Percentiles rank a stretch among this genome's conserved stretches.
phyloP scores from a whole-genome alignment of 2,888 invertebrate genomes.

The Sarcophaga caerulescens region DNA sequence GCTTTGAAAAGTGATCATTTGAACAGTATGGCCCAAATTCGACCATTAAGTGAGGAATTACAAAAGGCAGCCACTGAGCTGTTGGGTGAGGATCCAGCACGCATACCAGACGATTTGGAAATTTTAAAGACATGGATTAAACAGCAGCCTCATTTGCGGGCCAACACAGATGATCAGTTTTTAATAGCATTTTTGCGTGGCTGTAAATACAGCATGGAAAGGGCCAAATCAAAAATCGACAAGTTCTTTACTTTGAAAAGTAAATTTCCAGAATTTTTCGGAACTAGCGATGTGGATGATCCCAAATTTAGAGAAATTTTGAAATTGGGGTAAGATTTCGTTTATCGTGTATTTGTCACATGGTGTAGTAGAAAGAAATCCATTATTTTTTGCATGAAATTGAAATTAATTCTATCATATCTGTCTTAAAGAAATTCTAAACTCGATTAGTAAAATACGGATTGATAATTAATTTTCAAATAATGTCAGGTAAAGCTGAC shows the following conservation, averaged over 20 bases:
- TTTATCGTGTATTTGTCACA: too few relatives aligned
- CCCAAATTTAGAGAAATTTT: conserved; percentile 73
- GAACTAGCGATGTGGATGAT: conserved; percentile 74
- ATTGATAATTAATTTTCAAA: too few relatives aligned
- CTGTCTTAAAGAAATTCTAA: too few relatives aligned
- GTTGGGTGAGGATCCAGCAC: conserved; percentile 77
- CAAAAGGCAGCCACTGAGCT: conserved; percentile 54
- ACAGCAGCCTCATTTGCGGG: conserved; percentile 82
- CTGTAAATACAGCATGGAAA: conserved; percentile 85
- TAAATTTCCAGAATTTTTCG: conserved; percentile 78
- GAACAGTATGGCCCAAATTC: conserved; percentile 48
- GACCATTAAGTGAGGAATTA: conserved; percentile 49
- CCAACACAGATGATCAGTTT: conserved; percentile 83
- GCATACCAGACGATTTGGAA: conserved; percentile 76
- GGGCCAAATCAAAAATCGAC: conserved; percentile 85
- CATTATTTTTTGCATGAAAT: too few relatives aligned
- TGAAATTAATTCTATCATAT: too few relatives aligned
- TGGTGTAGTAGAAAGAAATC: too few relatives aligned
- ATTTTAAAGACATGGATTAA: conserved; percentile 82
- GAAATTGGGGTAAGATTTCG: conserved; percentile 73
- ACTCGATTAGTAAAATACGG: too few relatives aligned
- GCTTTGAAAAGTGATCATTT: background rate
- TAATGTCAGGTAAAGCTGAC: too few relatives aligned
- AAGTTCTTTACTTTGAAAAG: conserved; percentile 82
- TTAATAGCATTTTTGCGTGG: conserved; percentile 84